phyloP scores from a whole-genome alignment of 2,888 invertebrate species.

The Aspidiotus rigidus region DNA sequence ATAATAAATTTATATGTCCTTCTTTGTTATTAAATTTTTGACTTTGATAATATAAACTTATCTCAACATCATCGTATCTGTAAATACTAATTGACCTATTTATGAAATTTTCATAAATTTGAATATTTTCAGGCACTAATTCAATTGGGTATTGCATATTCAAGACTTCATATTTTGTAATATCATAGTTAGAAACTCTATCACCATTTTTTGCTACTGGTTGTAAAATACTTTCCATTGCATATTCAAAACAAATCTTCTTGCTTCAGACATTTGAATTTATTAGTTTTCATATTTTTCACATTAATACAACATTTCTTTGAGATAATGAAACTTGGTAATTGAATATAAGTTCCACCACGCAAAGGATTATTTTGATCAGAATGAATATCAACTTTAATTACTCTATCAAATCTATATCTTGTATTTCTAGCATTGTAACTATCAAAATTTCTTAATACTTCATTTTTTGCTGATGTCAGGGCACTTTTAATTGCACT shows the following conservation, averaged over 20 bases:
- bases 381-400: conserved; percentile 12
- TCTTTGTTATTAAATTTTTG: conserved; percentile 10
- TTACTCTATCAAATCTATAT: conserved; percentile 17
- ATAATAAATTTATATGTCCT: conserved; percentile 13
- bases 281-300: conserved; percentile 12
- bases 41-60: conserved; percentile 10
- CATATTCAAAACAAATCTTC: conserved; percentile 12
- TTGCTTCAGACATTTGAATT: conserved; percentile 10
- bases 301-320: conserved; percentile 8
- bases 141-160: conserved; percentile 12
- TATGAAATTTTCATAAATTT: conserved; percentile 10
- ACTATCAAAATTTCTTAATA: conserved; percentile 15
- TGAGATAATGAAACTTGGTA: conserved; percentile 1
- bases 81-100: conserved; percentile 11
- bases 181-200: conserved; percentile 3
- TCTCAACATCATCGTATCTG: conserved; percentile 1
- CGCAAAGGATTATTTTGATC: conserved; percentile 11
- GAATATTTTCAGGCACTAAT: conserved; percentile 6
- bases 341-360: conserved; percentile 9
- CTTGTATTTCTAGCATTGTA: conserved; percentile 18
- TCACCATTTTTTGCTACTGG: conserved; percentile 8
- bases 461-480: conserved; percentile 15
- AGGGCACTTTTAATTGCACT: conserved; percentile 17
- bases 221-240: conserved; percentile 3
- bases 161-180: conserved; percentile 1